Percentiles rank a stretch among this genome's conserved stretches.
Evolutionary conservation across 1,140 invertebrate species (phyloP).

Genomic region (honey bee (Apis mellifera)): DNA sequence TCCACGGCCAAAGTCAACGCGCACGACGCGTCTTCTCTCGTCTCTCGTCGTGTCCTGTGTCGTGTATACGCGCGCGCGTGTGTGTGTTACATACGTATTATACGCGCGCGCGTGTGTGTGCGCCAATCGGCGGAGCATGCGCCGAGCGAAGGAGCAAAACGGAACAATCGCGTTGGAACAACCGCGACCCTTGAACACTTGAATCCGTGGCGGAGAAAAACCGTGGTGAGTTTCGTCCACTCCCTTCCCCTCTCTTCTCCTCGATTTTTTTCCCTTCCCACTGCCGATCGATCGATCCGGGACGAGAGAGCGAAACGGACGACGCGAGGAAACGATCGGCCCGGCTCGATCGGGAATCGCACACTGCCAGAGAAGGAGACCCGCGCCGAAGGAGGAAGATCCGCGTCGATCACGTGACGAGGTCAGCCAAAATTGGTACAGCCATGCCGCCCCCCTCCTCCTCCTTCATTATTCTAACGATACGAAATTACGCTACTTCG

Average conservation of each 20-base stretch:
- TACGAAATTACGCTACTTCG: conserved; percentile 30
- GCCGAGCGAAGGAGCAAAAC: conserved; percentile 9
- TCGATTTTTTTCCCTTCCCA: too few relatives aligned
- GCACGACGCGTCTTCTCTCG: conserved; percentile 14
- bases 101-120: conserved; percentile 9
- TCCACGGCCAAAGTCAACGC: conserved; percentile 57
- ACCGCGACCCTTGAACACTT: conserved; percentile 32
- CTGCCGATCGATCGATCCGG: too few relatives aligned
- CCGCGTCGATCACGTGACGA: conserved; percentile 5
- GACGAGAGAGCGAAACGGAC: background rate
- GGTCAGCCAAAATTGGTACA: conserved; percentile 28
- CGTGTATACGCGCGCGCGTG: too few relatives aligned
- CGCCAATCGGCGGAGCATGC: conserved; percentile 22
- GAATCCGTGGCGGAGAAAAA: background rate
- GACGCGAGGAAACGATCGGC: conserved; percentile 24
- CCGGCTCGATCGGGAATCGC: background rate
- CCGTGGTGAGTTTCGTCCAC: background rate
- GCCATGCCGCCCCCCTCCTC: background rate
- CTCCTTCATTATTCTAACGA: conserved; percentile 39
- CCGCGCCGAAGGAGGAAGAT: background rate
- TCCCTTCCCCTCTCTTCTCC: background rate
- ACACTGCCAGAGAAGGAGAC: conserved; percentile 33
- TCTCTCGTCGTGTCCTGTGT: background rate
- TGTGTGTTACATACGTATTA: too few relatives aligned
- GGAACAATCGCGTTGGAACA: conserved; percentile 28